phyloP scores from a whole-genome alignment of 1,140 invertebrate genomes.

The Araneus ventricosus region DNA sequence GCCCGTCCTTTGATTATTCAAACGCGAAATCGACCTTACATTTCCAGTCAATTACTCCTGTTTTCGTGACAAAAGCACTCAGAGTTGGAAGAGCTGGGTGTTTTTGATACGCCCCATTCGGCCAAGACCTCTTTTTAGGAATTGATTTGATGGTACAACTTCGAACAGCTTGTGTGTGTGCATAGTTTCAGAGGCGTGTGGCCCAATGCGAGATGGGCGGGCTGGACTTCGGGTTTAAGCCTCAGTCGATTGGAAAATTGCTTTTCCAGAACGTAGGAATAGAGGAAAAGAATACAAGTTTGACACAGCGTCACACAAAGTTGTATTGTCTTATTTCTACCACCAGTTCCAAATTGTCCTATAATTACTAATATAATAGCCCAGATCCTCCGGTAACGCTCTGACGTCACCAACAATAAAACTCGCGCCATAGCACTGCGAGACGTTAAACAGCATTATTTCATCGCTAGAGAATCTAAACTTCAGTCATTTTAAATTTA shows the following conservation, averaged over 20 bases:
- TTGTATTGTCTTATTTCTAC: too few relatives aligned
- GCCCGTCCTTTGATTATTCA: slow-evolving; percentile 10
- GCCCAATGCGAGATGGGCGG: neutral
- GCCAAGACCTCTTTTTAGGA: slow-evolving; percentile 38
- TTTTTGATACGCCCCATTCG: slow-evolving; percentile 40
- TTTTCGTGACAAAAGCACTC: slow-evolving; percentile 31
- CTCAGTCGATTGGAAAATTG: slow-evolving; percentile 15
- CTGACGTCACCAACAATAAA: too few relatives aligned
- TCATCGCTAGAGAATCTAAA: too few relatives aligned
- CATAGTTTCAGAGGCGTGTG: neutral
- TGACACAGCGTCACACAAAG: too few relatives aligned
- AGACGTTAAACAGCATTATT: too few relatives aligned
- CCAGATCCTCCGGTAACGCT: too few relatives aligned
- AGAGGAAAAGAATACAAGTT: too few relatives aligned
- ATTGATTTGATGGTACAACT: slow-evolving; percentile 20
- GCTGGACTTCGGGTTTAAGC: neutral
- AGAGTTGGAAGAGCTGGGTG: neutral
- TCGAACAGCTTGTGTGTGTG: neutral
- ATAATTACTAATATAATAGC: too few relatives aligned
- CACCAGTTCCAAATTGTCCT: too few relatives aligned
- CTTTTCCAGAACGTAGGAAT: neutral
- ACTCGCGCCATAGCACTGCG: too few relatives aligned
- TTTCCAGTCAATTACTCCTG: slow-evolving; percentile 38
- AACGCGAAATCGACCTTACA: slow-evolving; percentile 15
- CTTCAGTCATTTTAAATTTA: too few relatives aligned